phyloP scores from a whole-genome alignment of 2,797 vertebrate species.

The Siniperca obscura region DNA sequence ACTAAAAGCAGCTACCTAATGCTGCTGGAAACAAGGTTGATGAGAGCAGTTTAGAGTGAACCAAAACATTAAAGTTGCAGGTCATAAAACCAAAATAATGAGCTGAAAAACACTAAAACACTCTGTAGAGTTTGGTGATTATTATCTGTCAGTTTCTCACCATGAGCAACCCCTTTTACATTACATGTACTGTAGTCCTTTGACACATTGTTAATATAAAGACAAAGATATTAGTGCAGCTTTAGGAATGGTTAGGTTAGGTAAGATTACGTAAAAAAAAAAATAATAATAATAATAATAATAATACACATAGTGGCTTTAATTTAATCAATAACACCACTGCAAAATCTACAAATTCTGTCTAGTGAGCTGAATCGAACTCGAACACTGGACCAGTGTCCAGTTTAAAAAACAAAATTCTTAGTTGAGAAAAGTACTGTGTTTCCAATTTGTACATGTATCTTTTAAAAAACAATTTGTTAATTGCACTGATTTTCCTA shows the following conservation, averaged over 20 bases:
- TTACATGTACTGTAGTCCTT: not conserved
- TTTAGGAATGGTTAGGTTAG: not conserved
- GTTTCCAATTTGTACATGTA: not conserved
- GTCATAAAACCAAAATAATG: not conserved
- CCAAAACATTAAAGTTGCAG: not conserved
- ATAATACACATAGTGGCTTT: not conserved
- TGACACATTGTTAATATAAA: not conserved
- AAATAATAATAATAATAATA: not conserved
- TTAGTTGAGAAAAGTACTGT: not conserved
- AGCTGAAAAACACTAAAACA: not conserved
- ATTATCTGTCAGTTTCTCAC: not conserved
- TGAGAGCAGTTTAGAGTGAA: not conserved
- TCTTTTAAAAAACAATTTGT: constrained; percentile 28
- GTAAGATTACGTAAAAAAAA: not conserved
- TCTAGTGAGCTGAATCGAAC: not conserved
- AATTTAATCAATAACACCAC: not conserved
- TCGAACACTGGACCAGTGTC: not conserved
- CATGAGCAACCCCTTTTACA: too few relatives aligned
- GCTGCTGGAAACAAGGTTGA: not conserved
- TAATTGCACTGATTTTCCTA: constrained; percentile 41
- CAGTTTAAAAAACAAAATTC: not conserved
- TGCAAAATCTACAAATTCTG: not conserved
- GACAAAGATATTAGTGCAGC: not conserved
- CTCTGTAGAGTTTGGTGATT: not conserved
- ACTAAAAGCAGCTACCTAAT: not conserved